Evolutionary conservation across 2,888 invertebrate species (phyloP), one percentile per base, ranked within the genome.

Genomic region (Phyllotreta striolata): DNA sequence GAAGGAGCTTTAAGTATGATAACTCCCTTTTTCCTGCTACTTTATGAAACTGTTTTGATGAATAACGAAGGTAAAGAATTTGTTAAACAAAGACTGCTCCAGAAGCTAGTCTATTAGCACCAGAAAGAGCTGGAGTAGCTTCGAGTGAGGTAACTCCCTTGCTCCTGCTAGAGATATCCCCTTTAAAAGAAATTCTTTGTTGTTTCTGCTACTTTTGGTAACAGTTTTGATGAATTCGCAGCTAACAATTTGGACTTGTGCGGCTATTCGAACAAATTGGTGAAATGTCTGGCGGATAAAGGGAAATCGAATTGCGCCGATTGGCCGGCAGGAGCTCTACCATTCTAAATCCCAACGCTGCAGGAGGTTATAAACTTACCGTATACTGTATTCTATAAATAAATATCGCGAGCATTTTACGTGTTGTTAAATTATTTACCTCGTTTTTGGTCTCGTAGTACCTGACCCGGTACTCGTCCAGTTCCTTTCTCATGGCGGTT

Each of bases 301-400:
- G 90, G 89, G n/a, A 84, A 85, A 75, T 84, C 87, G 2, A 90
- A 89, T 76, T 92, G 92, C 73, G 89, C 89, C 13, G 91, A 92
- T 74, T 91, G 91, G 91, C 86, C 88, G 60, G 85, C 87, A 65
- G 82, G 81, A 39, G 80, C 80, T 62, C 67, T 84, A 64, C 76
- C 84, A 14, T 82, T 84, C 69, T 80, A 24, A 4, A 24, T 24
- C 24, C 24, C 24, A 24, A 24, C 24, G 4, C 4, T 24, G 4
- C 24, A 1, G 24, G 4, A 24, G 24, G 4, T 24, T 24, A 1
- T 24, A 24, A 24, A 24, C 13, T 49, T 49, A 6, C 12, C 7
- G 13, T 49, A 14, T 13, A n/a, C n/a, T 34, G 37, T 52, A n/a
- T 24, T 24, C 24, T 24, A 52, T 35, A 10, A 12, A 52, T n/a